These are phyloP conservation scores for Peromyscus attwateri DNA, from an alignment of 2,797 vertebrate species.

Conservation along the genomic window DNA sequence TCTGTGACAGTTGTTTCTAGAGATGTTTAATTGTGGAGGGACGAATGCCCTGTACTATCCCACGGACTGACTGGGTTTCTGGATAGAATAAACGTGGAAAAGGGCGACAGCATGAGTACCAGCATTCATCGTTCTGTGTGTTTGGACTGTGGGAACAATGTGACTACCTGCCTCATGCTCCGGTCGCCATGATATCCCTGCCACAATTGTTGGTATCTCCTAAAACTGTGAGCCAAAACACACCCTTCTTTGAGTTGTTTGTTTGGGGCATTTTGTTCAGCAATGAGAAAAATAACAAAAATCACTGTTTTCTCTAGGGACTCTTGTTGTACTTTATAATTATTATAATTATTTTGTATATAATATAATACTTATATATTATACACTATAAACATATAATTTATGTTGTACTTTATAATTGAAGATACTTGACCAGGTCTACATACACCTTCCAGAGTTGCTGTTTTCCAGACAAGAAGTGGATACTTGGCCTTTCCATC, in stretches of 20 bases:
- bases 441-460: not conserved
- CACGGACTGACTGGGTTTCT: not conserved
- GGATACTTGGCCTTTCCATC: not conserved
- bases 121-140: not conserved
- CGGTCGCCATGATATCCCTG: fast-evolving
- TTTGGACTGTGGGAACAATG: not conserved
- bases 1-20: not conserved
- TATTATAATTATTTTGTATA: not conserved
- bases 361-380: not conserved
- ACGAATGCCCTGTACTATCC: not conserved
- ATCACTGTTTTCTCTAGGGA: not conserved
- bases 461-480: not conserved
- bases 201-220: not conserved
- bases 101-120: not conserved
- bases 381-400: not conserved
- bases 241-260: not conserved
- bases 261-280: not conserved
- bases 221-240: not conserved
- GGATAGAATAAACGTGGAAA: not conserved
- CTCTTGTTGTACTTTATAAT: not conserved
- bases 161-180: not conserved
- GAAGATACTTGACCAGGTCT: not conserved
- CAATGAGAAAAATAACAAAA: not conserved
- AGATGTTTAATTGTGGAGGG: not conserved
- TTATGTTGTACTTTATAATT: not conserved